phyloP scores from a whole-genome alignment of 2,888 invertebrate species.

The Gastrophysa polygoni region DNA sequence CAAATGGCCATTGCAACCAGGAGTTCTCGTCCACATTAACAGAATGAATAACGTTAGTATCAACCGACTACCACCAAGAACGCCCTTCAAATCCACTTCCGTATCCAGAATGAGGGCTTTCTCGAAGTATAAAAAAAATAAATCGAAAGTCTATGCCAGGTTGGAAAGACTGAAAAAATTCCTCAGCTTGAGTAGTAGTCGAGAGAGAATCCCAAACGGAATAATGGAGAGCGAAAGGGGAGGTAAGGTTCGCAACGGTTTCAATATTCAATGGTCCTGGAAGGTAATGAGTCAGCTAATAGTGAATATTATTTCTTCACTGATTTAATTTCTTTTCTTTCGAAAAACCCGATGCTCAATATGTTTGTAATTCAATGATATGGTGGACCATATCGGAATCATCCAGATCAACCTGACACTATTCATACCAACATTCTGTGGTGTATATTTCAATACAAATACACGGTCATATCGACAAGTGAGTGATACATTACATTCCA shows the following conservation, averaged over 20 bases:
- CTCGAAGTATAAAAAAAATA: constrained; percentile 49
- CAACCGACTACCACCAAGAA: constrained; percentile 47
- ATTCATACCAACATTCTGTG: too few relatives aligned
- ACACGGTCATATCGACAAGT: too few relatives aligned
- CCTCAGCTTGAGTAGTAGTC: constrained; percentile 49
- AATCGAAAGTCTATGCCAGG: constrained; percentile 53
- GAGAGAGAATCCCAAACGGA: constrained; percentile 57
- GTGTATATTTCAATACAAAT: too few relatives aligned
- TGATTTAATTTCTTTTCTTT: too few relatives aligned
- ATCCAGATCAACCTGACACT: too few relatives aligned
- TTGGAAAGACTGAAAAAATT: constrained; percentile 52
- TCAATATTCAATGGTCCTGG: too few relatives aligned
- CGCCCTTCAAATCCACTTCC: constrained; percentile 48
- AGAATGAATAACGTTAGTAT: constrained; percentile 72
- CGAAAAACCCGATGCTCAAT: too few relatives aligned
- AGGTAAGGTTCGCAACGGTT: constrained; percentile 51
- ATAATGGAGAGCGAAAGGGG: constrained; percentile 59
- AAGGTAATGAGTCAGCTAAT: too few relatives aligned
- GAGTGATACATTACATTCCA: too few relatives aligned
- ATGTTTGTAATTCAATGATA: too few relatives aligned
- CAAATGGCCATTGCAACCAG: constrained; percentile 88
- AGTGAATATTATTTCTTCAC: too few relatives aligned
- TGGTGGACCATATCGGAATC: too few relatives aligned
- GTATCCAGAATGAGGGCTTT: constrained; percentile 36
- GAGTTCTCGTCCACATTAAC: constrained; percentile 86